Conservation (phyloP, 37 sponge, comb jelly and placozoan species). For the Lycopodina hypogea region DNA sequence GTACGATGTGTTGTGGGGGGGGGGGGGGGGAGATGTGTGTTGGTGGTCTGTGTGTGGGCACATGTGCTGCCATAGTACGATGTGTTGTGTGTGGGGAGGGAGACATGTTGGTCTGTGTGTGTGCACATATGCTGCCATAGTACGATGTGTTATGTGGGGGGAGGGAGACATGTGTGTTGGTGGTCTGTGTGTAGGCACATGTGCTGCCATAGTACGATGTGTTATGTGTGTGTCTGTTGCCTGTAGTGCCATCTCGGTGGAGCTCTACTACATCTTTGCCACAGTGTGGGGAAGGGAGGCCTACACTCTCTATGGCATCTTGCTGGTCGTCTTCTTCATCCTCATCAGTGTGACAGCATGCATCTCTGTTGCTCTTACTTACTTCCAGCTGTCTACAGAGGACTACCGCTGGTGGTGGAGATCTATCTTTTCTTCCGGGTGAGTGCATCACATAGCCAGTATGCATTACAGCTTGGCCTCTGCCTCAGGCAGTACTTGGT, state of each 20-base stretch:
- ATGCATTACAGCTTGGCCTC: constrained; percentile 1
- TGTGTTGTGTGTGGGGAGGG: too few species aligned
- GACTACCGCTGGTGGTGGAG: constrained; percentile 99
- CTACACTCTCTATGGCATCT: constrained; percentile 87
- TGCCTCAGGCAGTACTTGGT: neutral
- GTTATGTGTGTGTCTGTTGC: too few species aligned
- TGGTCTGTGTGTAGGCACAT: too few species aligned
- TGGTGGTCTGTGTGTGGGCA: too few species aligned
- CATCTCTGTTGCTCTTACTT: constrained; percentile 89
- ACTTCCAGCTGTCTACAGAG: constrained; percentile 88
- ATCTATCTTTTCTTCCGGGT: constrained; percentile 80
- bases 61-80: too few species aligned
- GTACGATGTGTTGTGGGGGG: too few species aligned
- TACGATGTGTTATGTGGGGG: too few species aligned
- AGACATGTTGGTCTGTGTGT: too few species aligned
- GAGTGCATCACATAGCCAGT: constrained; percentile 11
- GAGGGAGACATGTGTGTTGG: too few species aligned
- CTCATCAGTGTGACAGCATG: constrained; percentile 83
- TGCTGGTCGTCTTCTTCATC: constrained; percentile 84
- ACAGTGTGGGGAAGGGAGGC: constrained; percentile 89
- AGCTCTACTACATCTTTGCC: constrained; percentile 92
- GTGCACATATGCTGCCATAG: too few species aligned
- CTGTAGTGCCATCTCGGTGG: constrained; percentile 86
- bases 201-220: too few species aligned
- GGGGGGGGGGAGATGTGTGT: too few species aligned